Evolutionary conservation across 2,888 invertebrate species (phyloP).

Genomic region (Noctua janthe): DNA sequence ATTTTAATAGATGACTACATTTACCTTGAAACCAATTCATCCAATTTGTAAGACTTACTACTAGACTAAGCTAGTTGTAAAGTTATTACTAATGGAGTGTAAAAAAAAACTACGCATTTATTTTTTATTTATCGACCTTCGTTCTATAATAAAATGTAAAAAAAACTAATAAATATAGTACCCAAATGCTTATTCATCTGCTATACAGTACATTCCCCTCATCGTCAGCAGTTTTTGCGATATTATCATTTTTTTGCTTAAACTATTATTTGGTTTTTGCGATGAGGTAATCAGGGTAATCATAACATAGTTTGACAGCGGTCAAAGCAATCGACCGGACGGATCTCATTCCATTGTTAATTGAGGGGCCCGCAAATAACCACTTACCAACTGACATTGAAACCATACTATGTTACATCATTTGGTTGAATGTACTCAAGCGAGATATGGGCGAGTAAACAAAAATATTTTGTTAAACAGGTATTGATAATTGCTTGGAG

Average conservation of each 20-base stretch:
- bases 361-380: conserved; percentile 15
- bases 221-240: too few relatives aligned
- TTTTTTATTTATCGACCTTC: neutral
- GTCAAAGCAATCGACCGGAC: neutral
- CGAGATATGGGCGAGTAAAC: neutral
- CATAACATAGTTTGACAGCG: neutral
- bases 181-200: neutral
- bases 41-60: conserved; percentile 2
- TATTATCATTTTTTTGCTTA: neutral
- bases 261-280: neutral
- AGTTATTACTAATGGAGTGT: neutral
- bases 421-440: conserved; percentile 2
- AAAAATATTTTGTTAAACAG: neutral
- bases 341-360: conserved; percentile 3
- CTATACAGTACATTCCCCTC: neutral
- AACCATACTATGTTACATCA: neutral
- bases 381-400: conserved; percentile 4
- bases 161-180: neutral
- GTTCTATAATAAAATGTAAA: too few relatives aligned
- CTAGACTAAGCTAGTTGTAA: neutral
- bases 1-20: neutral
- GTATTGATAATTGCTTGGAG: too few relatives aligned
- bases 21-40: conserved; percentile 2
- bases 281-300: neutral
- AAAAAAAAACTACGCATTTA: neutral